Evolutionary conservation across 37 sponge, comb jelly and placozoan species (phyloP).

Genomic region (Petrosia ficiformis): DNA sequence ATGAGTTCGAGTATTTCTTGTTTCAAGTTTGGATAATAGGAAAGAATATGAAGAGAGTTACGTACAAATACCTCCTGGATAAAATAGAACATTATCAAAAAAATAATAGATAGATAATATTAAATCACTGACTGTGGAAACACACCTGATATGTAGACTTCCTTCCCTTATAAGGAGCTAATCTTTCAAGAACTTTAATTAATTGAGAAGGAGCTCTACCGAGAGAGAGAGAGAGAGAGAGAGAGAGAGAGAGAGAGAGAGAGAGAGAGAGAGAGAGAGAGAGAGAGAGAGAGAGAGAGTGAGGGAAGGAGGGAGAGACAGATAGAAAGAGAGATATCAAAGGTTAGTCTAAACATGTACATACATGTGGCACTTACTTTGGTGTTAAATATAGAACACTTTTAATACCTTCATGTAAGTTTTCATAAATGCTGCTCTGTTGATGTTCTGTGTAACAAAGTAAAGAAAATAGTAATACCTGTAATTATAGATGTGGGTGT

Average conservation of each 20-base stretch:
- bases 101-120: too few relatives aligned
- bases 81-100: too few relatives aligned
- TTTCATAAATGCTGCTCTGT: slow-evolving; percentile 5
- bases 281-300: too few relatives aligned
- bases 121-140: too few relatives aligned
- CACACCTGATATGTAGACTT: slow-evolving; percentile 10
- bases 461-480: slow-evolving; percentile 3
- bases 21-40: slow-evolving; percentile 56
- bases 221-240: neutral
- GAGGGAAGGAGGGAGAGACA: neutral
- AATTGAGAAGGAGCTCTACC: neutral
- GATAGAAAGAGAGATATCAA: slow-evolving; percentile 2
- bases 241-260: neutral
- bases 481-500: too few relatives aligned
- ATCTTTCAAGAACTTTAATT: neutral
- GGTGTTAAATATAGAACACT: slow-evolving; percentile 27
- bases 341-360: neutral
- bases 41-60: slow-evolving; percentile 44
- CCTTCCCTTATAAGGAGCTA: slow-evolving; percentile 5
- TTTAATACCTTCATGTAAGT: slow-evolving; percentile 38
- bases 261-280: neutral
- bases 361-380: neutral
- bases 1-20: slow-evolving; percentile 42
- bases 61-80: slow-evolving; percentile 65
- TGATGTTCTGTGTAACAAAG: neutral